phyloP scores from a whole-genome alignment of 2,797 vertebrate species.

The Pelochelys cantorii region DNA sequence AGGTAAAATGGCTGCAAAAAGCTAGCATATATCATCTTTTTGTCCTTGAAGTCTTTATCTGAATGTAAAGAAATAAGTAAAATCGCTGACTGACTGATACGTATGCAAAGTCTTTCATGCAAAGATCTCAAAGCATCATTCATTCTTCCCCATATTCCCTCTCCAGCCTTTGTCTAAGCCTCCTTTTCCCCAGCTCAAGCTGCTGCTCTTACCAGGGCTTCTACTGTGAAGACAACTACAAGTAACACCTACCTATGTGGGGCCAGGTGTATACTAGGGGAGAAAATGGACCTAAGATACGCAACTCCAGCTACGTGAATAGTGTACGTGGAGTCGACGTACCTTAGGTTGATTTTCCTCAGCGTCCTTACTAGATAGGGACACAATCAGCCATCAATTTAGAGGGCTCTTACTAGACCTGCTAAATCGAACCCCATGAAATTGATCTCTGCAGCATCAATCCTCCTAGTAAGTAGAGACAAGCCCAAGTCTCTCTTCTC shows the following conservation, averaged over 20 bases:
- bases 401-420: too few relatives aligned
- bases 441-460: too few relatives aligned
- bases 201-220: neutral
- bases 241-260: neutral
- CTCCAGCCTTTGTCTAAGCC: neutral
- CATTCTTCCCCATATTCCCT: neutral
- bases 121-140: neutral
- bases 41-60: constrained; percentile 12
- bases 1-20: constrained; percentile 83
- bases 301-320: too few relatives aligned
- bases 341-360: too few relatives aligned
- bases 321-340: too few relatives aligned
- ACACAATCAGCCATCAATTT: too few relatives aligned
- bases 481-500: neutral
- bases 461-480: too few relatives aligned
- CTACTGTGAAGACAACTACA: neutral
- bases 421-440: too few relatives aligned
- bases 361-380: too few relatives aligned
- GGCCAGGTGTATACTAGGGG: too few relatives aligned
- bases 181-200: neutral
- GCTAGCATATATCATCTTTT: neutral
- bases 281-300: too few relatives aligned
- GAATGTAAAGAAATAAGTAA: neutral
- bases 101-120: neutral
- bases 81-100: neutral